Base-by-base conservation (phyloP, 2,888 invertebrate genomes). In the Heliconius ethilla region DNA sequence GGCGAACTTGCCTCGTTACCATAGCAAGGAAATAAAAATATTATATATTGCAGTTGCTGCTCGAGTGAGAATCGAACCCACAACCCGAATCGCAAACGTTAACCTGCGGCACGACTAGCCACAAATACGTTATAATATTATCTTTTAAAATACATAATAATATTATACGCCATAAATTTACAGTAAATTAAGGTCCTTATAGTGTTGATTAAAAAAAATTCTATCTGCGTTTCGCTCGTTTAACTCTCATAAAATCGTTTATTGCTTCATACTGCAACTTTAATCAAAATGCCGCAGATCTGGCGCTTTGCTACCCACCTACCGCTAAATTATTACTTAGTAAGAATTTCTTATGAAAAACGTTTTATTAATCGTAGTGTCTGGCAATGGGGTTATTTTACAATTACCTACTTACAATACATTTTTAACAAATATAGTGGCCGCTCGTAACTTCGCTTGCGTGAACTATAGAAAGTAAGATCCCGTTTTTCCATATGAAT, bases 171-270 rank as follows among this genome's bases (percentile, higher is more conserved):
- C 15, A 45, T 15, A 69, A 69, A 13, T 45, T 45, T 40, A 40
- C 69, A 69, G 15, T 69, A 69, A 69, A 40, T 69, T 18, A 69
- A 69, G 25, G 25, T 40, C 13, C 1, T n/a, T 40, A 67, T 25
- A 67, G 40, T 40, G 40, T 74, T 74, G 40, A 65, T 74, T 65
- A 45, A 65, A 63, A 63, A 63, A 65, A 65, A 22, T 10, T 37
- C 59, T 72, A 72, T 59, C 72, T n/a, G 59, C 37, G n/a, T 65
- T 63, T 45, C 74, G 65, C 74, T 74, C 74, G 74, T 65, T 74
- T 65, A 74, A 74, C 63, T 74, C 74, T 27, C 40, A 65, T 74
- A 74, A 74, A 74, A 29, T 74, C 62, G 18, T 74, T 74, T 63
- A 74, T 62, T 37, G 74, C 74, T 63, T 62, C 74, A 62, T 74